Evolutionary conservation across 2,888 invertebrate species (phyloP).

Genomic region (Anaspis maculata): DNA sequence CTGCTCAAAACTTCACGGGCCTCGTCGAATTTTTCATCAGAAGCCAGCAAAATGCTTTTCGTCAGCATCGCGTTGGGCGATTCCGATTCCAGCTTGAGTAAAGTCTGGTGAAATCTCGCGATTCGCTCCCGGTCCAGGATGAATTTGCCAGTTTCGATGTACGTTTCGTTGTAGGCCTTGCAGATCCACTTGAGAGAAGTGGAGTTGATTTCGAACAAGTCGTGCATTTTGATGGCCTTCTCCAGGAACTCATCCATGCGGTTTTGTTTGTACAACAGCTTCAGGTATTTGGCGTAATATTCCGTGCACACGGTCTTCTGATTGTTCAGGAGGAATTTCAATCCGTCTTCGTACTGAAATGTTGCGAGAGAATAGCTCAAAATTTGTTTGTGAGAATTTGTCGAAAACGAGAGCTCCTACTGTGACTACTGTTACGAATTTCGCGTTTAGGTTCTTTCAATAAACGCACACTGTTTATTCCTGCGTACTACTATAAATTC

Average conservation of each 20-base stretch:
- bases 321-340: constrained; percentile 26
- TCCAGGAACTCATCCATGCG: constrained; percentile 41
- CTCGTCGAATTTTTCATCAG: constrained; percentile 47
- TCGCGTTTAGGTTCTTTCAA: no score
- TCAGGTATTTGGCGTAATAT: constrained; percentile 44
- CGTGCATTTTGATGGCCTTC: constrained; percentile 44
- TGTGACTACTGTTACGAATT: no score
- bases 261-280: constrained; percentile 41
- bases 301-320: constrained; percentile 27
- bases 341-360: constrained; percentile 36
- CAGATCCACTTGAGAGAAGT: constrained; percentile 56
- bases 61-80: constrained; percentile 56
- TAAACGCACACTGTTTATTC: no score
- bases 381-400: no score
- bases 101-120: constrained; percentile 44
- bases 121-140: constrained; percentile 31
- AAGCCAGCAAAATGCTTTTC: constrained; percentile 49
- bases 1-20: constrained; percentile 46
- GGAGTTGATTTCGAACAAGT: constrained; percentile 43
- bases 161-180: constrained; percentile 47
- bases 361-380: no score
- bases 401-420: no score
- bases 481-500: no score
- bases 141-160: constrained; percentile 27
- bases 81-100: constrained; percentile 50